A percentile compares a stretch with the other conserved stretches of the same genome.
Evolutionary conservation across 2,888 invertebrate species (phyloP).

Genomic region (Abscondita cerata): DNA sequence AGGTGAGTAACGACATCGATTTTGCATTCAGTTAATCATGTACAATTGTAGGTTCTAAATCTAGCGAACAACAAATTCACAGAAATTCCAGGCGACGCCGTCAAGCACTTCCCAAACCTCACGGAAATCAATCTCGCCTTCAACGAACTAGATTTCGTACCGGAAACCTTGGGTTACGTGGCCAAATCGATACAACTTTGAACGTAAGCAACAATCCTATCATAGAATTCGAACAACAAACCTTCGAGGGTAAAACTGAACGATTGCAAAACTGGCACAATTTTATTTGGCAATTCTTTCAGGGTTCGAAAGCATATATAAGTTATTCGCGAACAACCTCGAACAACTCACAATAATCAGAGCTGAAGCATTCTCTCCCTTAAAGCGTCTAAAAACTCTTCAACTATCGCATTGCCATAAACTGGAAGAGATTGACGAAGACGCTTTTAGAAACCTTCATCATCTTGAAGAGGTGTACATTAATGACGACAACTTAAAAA

Average conservation of each 20-base stretch:
- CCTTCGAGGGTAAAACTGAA: constrained; percentile 63
- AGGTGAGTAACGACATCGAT: too few species aligned
- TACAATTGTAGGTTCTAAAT: constrained; percentile 53
- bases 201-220: constrained; percentile 70
- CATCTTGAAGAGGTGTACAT: constrained; percentile 67
- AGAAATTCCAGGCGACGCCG: constrained; percentile 63
- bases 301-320: constrained; percentile 64
- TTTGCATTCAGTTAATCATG: too few species aligned
- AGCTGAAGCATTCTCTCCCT: constrained; percentile 50
- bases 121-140: constrained; percentile 66
- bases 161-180: constrained; percentile 63
- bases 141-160: constrained; percentile 67
- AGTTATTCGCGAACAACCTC: constrained; percentile 68
- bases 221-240: constrained; percentile 64
- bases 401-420: constrained; percentile 48
- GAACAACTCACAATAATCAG: constrained; percentile 62
- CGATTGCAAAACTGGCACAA: not conserved
- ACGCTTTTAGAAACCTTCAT: constrained; percentile 64
- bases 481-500: constrained; percentile 67
- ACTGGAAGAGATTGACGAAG: constrained; percentile 62
- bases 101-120: constrained; percentile 61
- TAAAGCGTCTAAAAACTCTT: constrained; percentile 48
- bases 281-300: constrained; percentile 38
- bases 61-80: constrained; percentile 64
- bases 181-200: constrained; percentile 64